Percentiles rank a stretch among this genome's conserved stretches.
These are phyloP conservation scores for Microchrysa polita DNA, from an alignment of 2,888 invertebrate genomes.

Conservation along the genomic window DNA sequence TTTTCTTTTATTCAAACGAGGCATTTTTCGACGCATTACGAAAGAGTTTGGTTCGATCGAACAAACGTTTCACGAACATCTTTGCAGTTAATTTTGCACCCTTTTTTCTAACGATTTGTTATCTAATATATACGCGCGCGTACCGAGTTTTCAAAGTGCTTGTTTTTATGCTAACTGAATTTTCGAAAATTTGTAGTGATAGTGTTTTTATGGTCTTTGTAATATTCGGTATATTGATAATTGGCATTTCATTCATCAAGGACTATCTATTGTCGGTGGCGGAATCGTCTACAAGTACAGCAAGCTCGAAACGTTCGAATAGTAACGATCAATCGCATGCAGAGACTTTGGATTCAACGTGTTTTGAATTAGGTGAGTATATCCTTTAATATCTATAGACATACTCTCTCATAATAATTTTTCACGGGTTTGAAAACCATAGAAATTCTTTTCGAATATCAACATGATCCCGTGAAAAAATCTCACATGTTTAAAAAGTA, in stretches of 20 bases:
- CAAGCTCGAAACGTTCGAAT: conserved; percentile 46
- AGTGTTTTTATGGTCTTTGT: conserved; percentile 46
- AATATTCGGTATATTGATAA: conserved; percentile 28
- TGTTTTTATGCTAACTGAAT: conserved; percentile 44
- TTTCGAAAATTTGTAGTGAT: conserved; percentile 47
- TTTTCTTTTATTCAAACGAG: conserved; percentile 8
- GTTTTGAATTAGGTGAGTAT: conserved; percentile 54
- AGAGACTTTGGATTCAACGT: conserved; percentile 50
- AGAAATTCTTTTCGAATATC: too few species aligned
- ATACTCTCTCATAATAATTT: too few species aligned
- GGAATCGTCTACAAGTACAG: conserved; percentile 42
- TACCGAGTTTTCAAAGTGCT: too few species aligned
- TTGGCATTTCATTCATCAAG: conserved; percentile 54
- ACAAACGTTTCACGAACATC: conserved; percentile 42
- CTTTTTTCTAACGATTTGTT: background rate
- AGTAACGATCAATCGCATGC: conserved; percentile 46
- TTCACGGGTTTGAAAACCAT: too few species aligned
- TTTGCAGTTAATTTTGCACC: background rate
- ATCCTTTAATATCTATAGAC: too few species aligned
- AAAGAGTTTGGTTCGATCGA: conserved; percentile 48
- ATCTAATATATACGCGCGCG: too few species aligned
- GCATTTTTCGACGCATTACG: conserved; percentile 48
- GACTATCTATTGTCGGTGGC: conserved; percentile 57
- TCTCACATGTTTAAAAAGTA: too few species aligned
- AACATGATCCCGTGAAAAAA: too few species aligned